A percentile compares a stretch with the other conserved stretches of the same genome.
Evolutionary conservation across 2,797 vertebrate genomes (phyloP).

Genomic region (Pangasius macronema): DNA sequence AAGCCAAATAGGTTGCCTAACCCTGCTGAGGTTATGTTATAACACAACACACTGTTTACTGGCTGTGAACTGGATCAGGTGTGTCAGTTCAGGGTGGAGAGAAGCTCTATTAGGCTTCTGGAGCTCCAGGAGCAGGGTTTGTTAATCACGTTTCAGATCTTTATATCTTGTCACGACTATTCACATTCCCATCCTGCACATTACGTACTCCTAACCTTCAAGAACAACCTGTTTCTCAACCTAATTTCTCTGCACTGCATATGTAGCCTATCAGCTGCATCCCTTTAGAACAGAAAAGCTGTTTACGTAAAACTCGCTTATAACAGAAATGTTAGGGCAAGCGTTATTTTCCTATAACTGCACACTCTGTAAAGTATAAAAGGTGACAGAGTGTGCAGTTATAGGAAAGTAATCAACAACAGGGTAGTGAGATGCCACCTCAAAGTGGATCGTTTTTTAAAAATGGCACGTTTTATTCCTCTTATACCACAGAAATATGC

Average conservation of each 20-base stretch:
- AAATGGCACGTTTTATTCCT: neutral
- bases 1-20: neutral
- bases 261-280: neutral
- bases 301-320: neutral
- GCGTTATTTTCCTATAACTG: too few species aligned
- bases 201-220: neutral
- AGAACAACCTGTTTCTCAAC: neutral
- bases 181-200: neutral
- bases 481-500: neutral
- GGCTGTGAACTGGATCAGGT: neutral
- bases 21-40: neutral
- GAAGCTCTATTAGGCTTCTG: neutral
- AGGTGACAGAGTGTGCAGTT: neutral
- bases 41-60: neutral
- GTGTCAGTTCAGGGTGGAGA: constrained; percentile 12
- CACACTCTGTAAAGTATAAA: neutral
- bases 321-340: neutral
- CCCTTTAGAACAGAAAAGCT: neutral
- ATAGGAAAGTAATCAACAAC: neutral
- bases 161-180: neutral
- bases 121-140: neutral
- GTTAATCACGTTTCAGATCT: neutral
- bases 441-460: neutral
- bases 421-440: neutral
- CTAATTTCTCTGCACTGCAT: neutral